phyloP scores from a whole-genome alignment of 2,888 invertebrate species.

The Formica aserva region DNA sequence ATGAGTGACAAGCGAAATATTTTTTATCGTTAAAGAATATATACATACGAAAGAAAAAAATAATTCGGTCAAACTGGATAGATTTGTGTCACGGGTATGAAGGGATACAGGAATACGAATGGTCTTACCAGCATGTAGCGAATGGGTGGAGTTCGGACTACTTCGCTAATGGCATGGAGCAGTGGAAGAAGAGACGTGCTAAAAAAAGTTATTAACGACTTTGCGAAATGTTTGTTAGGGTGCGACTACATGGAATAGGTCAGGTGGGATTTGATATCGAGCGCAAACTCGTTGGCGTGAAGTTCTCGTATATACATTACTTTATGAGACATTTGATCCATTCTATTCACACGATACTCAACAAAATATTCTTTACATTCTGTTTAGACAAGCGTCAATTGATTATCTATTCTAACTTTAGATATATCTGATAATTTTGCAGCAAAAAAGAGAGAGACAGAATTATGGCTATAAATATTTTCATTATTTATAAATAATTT shows the following conservation, averaged over 20 bases:
- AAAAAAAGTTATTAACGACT: constrained; percentile 63
- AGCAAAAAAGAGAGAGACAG: too few relatives aligned
- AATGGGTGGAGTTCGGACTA: constrained; percentile 64
- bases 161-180: constrained; percentile 64
- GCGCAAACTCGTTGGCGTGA: constrained; percentile 10
- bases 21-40: neutral
- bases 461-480: neutral
- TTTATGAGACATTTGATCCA: constrained; percentile 13
- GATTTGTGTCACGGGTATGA: constrained; percentile 11
- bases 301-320: constrained; percentile 20
- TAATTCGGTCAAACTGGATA: neutral
- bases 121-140: constrained; percentile 50
- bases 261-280: constrained; percentile 64
- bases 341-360: constrained; percentile 10
- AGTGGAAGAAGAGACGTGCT: constrained; percentile 42
- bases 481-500: neutral
- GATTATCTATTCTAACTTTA: neutral
- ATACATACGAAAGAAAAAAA: neutral
- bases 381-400: neutral
- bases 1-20: constrained; percentile 5
- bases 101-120: constrained; percentile 24
- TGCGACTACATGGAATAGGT: constrained; percentile 53
- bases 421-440: neutral
- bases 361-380: constrained; percentile 12
- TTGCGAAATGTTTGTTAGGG: constrained; percentile 61